A percentile compares a stretch with the other conserved stretches of the same genome.
Evolutionary conservation across 2,797 vertebrate genomes (phyloP).

Genomic region (Darevskia nairensis): DNA sequence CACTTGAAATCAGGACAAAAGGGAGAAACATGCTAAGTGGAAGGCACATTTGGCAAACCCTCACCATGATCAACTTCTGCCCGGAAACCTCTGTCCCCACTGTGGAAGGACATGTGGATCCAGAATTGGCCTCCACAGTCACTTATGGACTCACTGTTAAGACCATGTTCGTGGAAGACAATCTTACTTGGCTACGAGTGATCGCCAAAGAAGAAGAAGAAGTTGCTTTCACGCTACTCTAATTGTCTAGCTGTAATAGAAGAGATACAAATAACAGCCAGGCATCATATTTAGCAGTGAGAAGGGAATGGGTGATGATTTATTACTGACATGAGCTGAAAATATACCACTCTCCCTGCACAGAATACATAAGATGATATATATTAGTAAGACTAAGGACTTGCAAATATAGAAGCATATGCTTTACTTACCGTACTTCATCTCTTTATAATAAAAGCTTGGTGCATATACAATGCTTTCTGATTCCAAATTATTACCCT

Average conservation of each 20-base stretch:
- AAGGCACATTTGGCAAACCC: no score
- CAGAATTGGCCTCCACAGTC: no score
- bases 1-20: no score
- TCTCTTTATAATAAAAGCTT: neutral
- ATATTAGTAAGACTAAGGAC: neutral
- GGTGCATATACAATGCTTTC: no score
- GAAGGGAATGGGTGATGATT: neutral
- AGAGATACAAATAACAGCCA: neutral
- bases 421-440: neutral
- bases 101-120: no score
- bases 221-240: slow-evolving; percentile 16
- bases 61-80: no score
- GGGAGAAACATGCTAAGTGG: no score
- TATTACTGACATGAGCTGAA: neutral
- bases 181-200: no score
- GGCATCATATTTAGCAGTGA: neutral
- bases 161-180: no score
- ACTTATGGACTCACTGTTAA: no score
- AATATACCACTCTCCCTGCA: neutral
- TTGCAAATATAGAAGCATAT: neutral
- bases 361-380: neutral
- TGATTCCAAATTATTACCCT: neutral
- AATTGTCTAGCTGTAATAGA: neutral
- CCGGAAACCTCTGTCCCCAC: no score
- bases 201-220: neutral